A percentile compares a stretch with the other conserved stretches of the same genome.
phyloP scores from a whole-genome alignment of 1,140 invertebrate species.

The Drosophila funebris region DNA sequence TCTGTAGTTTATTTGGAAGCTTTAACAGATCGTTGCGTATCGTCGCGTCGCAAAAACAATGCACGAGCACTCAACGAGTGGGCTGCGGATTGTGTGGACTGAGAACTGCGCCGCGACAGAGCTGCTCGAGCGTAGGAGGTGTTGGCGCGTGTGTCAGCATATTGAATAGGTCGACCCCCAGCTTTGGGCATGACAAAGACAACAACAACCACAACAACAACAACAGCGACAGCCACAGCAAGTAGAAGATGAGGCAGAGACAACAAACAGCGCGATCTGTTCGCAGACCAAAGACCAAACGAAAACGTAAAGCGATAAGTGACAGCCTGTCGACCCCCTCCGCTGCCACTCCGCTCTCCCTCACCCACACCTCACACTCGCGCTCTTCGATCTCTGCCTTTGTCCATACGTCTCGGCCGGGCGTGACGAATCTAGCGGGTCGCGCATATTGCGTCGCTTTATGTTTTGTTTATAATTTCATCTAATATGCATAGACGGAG shows the following conservation, averaged over 20 bases:
- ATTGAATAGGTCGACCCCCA: constrained; percentile 79
- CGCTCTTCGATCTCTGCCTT: constrained; percentile 7
- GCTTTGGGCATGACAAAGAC: constrained; percentile 53
- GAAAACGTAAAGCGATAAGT: constrained; percentile 42
- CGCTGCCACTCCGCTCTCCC: neutral
- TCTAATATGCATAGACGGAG: constrained; percentile 67
- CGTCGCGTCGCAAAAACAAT: constrained; percentile 58
- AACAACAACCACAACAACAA: constrained; percentile 13
- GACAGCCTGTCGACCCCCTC: constrained; percentile 27
- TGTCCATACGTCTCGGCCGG: constrained; percentile 33
- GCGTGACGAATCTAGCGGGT: constrained; percentile 69
- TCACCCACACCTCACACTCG: neutral
- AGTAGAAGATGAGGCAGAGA: constrained; percentile 23
- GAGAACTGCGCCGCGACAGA: constrained; percentile 22
- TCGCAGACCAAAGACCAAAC: constrained; percentile 34
- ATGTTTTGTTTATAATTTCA: constrained; percentile 79
- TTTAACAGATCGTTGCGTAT: constrained; percentile 64
- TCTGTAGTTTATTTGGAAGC: constrained; percentile 57
- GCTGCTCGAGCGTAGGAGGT: constrained; percentile 67
- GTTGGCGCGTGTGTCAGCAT: constrained; percentile 80
- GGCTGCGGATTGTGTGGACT: constrained; percentile 31
- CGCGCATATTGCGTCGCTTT: constrained; percentile 62
- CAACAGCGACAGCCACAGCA: constrained; percentile 19
- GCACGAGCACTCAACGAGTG: constrained; percentile 70
- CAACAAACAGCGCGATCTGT: constrained; percentile 61